These are phyloP conservation scores for Semicossyphus pulcher DNA, from an alignment of 2,113 vertebrate genomes.

Conservation along the genomic window DNA sequence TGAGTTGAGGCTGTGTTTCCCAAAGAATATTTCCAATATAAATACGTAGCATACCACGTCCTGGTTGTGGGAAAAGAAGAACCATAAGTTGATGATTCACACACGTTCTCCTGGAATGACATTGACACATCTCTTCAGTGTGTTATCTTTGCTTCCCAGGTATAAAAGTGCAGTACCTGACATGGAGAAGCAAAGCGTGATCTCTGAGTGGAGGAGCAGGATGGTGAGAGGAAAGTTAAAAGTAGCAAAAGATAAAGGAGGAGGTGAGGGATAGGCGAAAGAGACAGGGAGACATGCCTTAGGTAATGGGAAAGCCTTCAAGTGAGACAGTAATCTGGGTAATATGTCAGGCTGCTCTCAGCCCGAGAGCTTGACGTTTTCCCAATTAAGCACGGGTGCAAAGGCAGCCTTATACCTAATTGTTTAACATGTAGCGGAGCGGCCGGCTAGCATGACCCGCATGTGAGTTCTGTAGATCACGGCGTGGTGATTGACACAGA, in stretches of 20 bases:
- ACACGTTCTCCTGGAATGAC: neutral
- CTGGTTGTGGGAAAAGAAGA: neutral
- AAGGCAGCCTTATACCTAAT: slow-evolving; percentile 63
- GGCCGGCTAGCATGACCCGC: slow-evolving; percentile 33
- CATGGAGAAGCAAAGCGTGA: slow-evolving; percentile 19
- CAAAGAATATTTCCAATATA: no score
- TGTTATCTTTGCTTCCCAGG: slow-evolving; percentile 9
- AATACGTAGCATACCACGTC: no score
- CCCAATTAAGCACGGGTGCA: slow-evolving; percentile 68
- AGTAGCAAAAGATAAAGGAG: slow-evolving; percentile 27
- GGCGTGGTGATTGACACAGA: slow-evolving; percentile 46
- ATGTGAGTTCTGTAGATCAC: slow-evolving; percentile 40
- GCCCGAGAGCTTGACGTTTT: slow-evolving; percentile 60
- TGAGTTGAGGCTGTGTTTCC: no score
- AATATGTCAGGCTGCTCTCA: slow-evolving; percentile 68
- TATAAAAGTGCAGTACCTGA: slow-evolving; percentile 23
- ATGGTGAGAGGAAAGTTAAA: slow-evolving; percentile 27
- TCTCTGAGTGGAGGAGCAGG: slow-evolving; percentile 18
- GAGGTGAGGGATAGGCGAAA: neutral
- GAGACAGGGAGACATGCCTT: slow-evolving; percentile 45
- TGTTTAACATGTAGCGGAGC: slow-evolving; percentile 65
- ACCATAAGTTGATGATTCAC: neutral
- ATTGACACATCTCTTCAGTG: neutral
- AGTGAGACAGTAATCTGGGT: slow-evolving; percentile 71
- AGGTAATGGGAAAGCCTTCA: slow-evolving; percentile 69